A percentile compares a stretch with the other conserved stretches of the same genome.
Evolutionary conservation across 1,140 invertebrate genomes (phyloP).

Genomic region (Colletes latitarsis): DNA sequence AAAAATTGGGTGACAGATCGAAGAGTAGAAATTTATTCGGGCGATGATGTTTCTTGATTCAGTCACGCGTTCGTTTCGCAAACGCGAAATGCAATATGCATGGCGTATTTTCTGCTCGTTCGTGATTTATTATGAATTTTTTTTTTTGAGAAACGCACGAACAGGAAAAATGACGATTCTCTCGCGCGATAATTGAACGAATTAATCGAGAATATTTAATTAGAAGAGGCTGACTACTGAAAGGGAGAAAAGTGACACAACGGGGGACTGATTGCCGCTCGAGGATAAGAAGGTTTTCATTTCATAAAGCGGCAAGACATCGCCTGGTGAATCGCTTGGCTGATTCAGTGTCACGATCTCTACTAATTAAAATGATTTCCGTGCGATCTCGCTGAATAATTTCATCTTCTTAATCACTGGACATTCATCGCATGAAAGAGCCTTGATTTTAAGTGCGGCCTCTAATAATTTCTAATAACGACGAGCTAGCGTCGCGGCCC

Average conservation of each 20-base stretch:
- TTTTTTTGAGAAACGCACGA: background rate
- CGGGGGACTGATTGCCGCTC: constrained; percentile 26
- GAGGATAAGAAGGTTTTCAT: constrained; percentile 44
- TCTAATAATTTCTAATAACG: constrained; percentile 80
- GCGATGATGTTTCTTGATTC: background rate
- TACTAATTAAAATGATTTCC: constrained; percentile 76
- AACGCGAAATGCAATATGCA: constrained; percentile 3
- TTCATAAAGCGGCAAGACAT: constrained; percentile 59
- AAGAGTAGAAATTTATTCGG: background rate
- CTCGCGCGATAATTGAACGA: constrained; percentile 46
- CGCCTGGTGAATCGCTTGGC: constrained; percentile 36
- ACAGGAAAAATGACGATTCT: background rate
- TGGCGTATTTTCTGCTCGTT: constrained; percentile 7
- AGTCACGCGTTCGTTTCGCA: constrained; percentile 11
- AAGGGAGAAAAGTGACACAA: constrained; percentile 33
- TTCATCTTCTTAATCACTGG: constrained; percentile 79
- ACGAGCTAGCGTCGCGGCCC: constrained; percentile 66
- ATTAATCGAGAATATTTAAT: constrained; percentile 59
- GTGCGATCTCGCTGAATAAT: constrained; percentile 73
- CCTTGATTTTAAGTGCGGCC: constrained; percentile 79
- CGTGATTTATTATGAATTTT: constrained; percentile 15
- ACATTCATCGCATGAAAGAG: constrained; percentile 80
- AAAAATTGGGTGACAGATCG: background rate
- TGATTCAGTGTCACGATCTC: constrained; percentile 60
- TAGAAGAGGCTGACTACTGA: constrained; percentile 28